These are phyloP conservation scores for Mesorhabditis sp. DNA, from an alignment of 2,888 invertebrate genomes.

Conservation along the genomic window DNA sequence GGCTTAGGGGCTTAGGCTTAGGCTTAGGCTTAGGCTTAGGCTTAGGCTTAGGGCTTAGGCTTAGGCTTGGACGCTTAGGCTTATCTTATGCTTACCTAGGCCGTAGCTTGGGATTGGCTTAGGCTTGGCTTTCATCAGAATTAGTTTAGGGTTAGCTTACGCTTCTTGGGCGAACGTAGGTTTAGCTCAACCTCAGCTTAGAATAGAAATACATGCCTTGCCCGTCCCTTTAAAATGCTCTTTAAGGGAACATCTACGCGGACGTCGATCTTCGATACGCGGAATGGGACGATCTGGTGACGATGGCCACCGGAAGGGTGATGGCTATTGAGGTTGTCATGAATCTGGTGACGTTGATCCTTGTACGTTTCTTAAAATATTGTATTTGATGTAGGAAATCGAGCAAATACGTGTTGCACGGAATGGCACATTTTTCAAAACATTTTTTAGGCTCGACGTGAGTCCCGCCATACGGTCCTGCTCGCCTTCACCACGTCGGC, in stretches of 20 bases:
- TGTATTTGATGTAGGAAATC: neutral
- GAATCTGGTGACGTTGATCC: constrained; percentile 41
- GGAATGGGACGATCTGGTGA: constrained; percentile 40
- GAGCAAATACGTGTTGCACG: neutral
- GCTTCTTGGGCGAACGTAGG: neutral
- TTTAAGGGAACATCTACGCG: constrained; percentile 51
- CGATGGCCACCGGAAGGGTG: constrained; percentile 51
- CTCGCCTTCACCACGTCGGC: constrained; percentile 44
- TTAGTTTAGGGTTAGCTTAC: neutral
- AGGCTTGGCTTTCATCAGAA: too few species aligned
- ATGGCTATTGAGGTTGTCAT: constrained; percentile 50
- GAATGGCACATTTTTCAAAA: neutral
- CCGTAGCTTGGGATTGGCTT: too few species aligned
- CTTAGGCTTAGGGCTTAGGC: too few species aligned
- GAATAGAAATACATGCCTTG: neutral
- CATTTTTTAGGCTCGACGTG: constrained; percentile 26
- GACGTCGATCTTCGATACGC: constrained; percentile 51
- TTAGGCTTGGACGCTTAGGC: too few species aligned
- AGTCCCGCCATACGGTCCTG: constrained; percentile 46
- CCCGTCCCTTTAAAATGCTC: neutral
- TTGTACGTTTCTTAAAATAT: constrained; percentile 22
- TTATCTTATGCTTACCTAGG: too few species aligned
- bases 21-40: too few species aligned
- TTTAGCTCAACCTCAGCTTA: neutral
- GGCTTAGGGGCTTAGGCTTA: too few species aligned